These are phyloP conservation scores for Gnatocerus cornutus DNA, from an alignment of 2,888 invertebrate species.

Conservation along the genomic window DNA sequence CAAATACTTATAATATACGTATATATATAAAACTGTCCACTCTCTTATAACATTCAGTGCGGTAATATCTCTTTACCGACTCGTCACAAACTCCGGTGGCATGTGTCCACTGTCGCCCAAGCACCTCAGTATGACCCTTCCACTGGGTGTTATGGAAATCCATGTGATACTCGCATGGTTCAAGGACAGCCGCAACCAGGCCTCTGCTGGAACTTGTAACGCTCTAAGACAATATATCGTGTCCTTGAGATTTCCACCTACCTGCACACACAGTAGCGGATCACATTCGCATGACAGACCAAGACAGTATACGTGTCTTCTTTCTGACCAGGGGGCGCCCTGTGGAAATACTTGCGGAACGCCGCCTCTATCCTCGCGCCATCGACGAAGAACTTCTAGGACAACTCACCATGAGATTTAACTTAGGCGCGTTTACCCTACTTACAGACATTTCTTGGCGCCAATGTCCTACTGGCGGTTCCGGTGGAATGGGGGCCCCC, in stretches of 20 bases:
- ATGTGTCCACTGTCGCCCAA: constrained; percentile 95
- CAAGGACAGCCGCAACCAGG: constrained; percentile 93
- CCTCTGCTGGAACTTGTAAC: constrained; percentile 96
- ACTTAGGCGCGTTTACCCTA: constrained; percentile 37
- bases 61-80: constrained; percentile 68
- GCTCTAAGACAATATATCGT: constrained; percentile 78
- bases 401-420: not conserved
- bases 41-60: too few species aligned
- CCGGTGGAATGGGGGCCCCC: constrained; percentile 95
- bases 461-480: constrained; percentile 91
- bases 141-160: constrained; percentile 89
- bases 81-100: constrained; percentile 82
- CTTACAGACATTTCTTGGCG: constrained; percentile 85
- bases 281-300: constrained; percentile 99
- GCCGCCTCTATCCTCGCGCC: constrained; percentile 97
- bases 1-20: too few species aligned
- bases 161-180: constrained; percentile 96
- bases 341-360: constrained; percentile 93
- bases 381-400: constrained; percentile 93
- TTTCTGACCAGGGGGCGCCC: constrained; percentile 87
- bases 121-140: constrained; percentile 86
- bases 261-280: constrained; percentile 95
- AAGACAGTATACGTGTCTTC: constrained; percentile 90
- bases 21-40: too few species aligned
- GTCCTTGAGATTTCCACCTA: constrained; percentile 60